Evolutionary conservation across 2,888 invertebrate species (phyloP).

Genomic region (Orchesellides sinensis): DNA sequence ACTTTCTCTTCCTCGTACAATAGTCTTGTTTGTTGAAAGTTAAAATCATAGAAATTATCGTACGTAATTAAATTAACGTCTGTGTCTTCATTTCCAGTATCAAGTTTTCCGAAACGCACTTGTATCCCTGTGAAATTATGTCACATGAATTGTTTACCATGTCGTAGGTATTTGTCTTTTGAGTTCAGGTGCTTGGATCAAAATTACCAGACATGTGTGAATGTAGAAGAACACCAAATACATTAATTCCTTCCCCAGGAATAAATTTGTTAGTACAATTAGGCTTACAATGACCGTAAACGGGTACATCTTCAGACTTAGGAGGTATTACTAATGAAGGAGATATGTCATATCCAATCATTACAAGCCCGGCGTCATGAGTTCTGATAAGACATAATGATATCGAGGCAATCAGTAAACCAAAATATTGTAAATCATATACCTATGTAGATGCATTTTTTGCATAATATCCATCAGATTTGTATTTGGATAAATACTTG

Average conservation of each 20-base stretch:
- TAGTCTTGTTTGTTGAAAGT: constrained; percentile 26
- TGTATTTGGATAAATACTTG: neutral
- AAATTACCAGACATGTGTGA: constrained; percentile 37
- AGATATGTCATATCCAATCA: constrained; percentile 11
- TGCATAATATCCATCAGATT: too few species aligned
- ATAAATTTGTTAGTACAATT: neutral
- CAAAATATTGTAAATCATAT: too few species aligned
- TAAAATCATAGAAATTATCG: constrained; percentile 31
- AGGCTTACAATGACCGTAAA: constrained; percentile 26
- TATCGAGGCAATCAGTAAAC: too few species aligned
- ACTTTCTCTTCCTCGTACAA: constrained; percentile 16
- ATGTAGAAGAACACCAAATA: constrained; percentile 28
- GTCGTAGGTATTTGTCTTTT: neutral
- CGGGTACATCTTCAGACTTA: neutral
- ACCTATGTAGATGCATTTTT: too few species aligned
- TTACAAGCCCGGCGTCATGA: neutral
- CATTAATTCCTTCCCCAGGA: constrained; percentile 29
- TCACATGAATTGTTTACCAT: too few species aligned
- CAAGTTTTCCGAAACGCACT: too few species aligned
- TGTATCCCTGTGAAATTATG: too few species aligned
- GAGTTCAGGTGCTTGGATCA: neutral
- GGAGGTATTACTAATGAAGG: constrained; percentile 28
- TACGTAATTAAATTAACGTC: neutral
- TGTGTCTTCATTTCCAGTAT: too few species aligned
- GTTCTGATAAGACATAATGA: neutral